These are phyloP conservation scores for Himalopsyche kuldschensis DNA, from an alignment of 2,888 invertebrate species.

Conservation along the genomic window DNA sequence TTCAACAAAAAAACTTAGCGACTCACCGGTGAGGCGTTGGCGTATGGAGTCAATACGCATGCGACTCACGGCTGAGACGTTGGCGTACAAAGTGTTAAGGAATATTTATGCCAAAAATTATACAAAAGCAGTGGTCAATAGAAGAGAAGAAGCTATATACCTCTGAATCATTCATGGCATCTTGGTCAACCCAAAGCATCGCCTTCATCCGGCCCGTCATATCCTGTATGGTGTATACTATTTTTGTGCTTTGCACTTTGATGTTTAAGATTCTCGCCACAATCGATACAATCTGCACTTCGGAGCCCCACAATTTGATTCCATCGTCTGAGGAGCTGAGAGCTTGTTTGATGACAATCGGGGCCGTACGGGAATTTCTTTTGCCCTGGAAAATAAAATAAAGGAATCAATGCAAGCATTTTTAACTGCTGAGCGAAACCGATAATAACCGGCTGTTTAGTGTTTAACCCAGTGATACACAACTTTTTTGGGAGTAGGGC, in stretches of 20 bases:
- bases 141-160: neutral
- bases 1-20: too few species aligned
- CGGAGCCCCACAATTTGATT: conserved; percentile 58
- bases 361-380: conserved; percentile 55
- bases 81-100: neutral
- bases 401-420: neutral
- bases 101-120: neutral
- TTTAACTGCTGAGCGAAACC: neutral
- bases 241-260: conserved; percentile 56
- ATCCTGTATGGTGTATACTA: conserved; percentile 58
- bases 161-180: conserved; percentile 51
- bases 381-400: conserved; percentile 46
- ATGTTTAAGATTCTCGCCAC: conserved; percentile 54
- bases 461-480: too few species aligned
- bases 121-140: too few species aligned
- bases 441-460: too few species aligned
- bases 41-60: too few species aligned
- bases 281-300: conserved; percentile 54
- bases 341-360: conserved; percentile 56
- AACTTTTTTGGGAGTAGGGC: too few species aligned
- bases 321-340: conserved; percentile 56
- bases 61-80: too few species aligned
- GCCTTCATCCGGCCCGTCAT: conserved; percentile 58
- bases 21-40: too few species aligned
- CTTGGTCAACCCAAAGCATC: conserved; percentile 56